Evolutionary conservation across 1,140 invertebrate species (phyloP), one percentile per base, ranked within the genome.

Genomic region (Probaryconus sp.): DNA sequence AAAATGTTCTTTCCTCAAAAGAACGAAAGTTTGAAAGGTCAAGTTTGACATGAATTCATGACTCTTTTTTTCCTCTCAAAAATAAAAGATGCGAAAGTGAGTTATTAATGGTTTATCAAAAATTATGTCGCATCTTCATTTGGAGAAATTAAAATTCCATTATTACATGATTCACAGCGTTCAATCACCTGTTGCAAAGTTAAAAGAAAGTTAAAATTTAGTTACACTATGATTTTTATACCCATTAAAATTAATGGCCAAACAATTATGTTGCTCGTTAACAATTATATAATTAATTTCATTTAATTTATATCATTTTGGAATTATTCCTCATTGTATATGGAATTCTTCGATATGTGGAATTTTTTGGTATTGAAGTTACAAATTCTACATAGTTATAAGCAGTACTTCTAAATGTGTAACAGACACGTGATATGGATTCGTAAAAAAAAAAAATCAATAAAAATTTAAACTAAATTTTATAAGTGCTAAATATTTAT

Each of bases 121-220:
- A 60, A 60, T 47, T 30, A 2, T n/a, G 21, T 24, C 33, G 20
- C 42, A 31, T 58, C 55, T 47, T 58, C 55, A 13, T 35, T 14
- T 6, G 28, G 42, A 38, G 56, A 47, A 60, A 60, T 60, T 33
- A 28, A 7, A 60, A 48, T 38, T 28, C 16, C 20, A 11, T 13
- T 60, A 60, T 60, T 60, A 60, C 43, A 47, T 48, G 56, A 60
- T 38, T 31, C n/a, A 10, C 30, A 31, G 33, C 18, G 43, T 33
- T 55, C 16, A 50, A 35, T 56, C 50, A 47, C 10, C 14, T 16
- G 26, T 21, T 28, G 24, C 47, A 51, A 56, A 50, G 18, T 50
- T 26, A 31, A 58, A 68, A 58, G 64, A 68, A 68, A 68, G 64
- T 68, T 48, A 47, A 42, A 42, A 50, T 38, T 47, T n/a, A 31